Evolutionary conservation across 2,888 invertebrate species (phyloP).

Genomic region (Pteria penguin): DNA sequence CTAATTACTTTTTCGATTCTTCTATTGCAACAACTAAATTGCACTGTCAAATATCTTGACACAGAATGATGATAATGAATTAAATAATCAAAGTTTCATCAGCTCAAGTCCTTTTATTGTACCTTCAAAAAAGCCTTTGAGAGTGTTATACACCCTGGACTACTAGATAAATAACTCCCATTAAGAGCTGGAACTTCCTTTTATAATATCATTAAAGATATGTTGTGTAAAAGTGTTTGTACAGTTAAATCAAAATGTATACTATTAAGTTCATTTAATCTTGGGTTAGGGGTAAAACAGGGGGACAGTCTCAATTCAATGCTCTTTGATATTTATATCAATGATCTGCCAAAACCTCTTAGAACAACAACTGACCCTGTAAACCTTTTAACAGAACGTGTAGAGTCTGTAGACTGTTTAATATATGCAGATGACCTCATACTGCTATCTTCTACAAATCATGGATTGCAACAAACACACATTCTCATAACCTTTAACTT

Average conservation of each 20-base stretch:
- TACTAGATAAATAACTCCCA: not conserved
- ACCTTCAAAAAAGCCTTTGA: not conserved
- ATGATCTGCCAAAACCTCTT: not conserved
- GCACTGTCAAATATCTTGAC: too few relatives aligned
- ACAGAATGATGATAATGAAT: too few relatives aligned
- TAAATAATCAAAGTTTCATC: too few relatives aligned
- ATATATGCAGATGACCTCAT: not conserved
- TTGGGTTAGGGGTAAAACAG: not conserved
- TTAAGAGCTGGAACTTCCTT: not conserved
- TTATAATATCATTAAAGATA: not conserved
- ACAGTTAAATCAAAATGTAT: not conserved
- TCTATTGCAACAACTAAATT: too few relatives aligned
- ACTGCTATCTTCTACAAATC: not conserved
- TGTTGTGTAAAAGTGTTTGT: not conserved
- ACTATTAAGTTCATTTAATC: not conserved
- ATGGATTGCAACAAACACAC: not conserved
- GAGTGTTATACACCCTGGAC: not conserved
- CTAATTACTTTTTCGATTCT: too few relatives aligned
- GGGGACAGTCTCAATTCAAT: not conserved
- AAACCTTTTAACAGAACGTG: not conserved
- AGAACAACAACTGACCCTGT: not conserved
- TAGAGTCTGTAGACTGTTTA: not conserved
- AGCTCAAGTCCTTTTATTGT: too few relatives aligned
- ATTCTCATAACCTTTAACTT: too few relatives aligned
- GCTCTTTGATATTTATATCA: not conserved